Conservation (phyloP, 2,113 vertebrate genomes). For the Tyto alba region DNA sequence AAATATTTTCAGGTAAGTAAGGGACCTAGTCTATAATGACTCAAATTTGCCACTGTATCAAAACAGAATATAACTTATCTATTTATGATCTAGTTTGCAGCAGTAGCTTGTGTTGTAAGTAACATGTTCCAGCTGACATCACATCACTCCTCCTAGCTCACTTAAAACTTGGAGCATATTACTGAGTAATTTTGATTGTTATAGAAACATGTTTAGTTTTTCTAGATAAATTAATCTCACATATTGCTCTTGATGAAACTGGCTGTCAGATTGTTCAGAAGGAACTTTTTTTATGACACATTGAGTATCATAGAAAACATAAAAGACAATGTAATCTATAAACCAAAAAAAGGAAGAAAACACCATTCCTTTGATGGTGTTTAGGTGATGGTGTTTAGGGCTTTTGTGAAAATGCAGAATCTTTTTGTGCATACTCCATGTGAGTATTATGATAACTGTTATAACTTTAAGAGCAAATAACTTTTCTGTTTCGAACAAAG, state of each 20-base stretch:
- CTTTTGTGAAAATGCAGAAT: not conserved
- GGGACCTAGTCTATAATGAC: not conserved
- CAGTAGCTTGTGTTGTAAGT: conserved; percentile 5
- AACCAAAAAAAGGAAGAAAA: not conserved
- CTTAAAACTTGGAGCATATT: conserved; percentile 39
- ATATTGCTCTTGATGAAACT: conserved; percentile 24
- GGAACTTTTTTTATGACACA: conserved; percentile 19
- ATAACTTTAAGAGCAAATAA: not conserved
- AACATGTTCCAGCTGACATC: conserved; percentile 36
- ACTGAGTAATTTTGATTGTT: conserved; percentile 36
- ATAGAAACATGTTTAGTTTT: conserved; percentile 32
- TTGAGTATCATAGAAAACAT: not conserved
- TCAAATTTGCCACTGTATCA: not conserved
- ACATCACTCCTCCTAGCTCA: conserved; percentile 18
- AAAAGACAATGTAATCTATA: not conserved
- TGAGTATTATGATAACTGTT: not conserved
- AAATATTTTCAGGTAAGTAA: not conserved
- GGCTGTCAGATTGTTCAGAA: conserved; percentile 36
- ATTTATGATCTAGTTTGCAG: not conserved
- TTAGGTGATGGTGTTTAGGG: not conserved
- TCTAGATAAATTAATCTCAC: conserved; percentile 32
- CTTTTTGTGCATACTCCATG: not conserved
- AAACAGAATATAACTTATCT: not conserved
- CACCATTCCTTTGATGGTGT: not conserved
- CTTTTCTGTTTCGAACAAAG: not conserved